Percentiles rank a stretch among this genome's conserved stretches.
phyloP scores from a whole-genome alignment of 2,113 vertebrate species.

The Sylvia atricapilla region DNA sequence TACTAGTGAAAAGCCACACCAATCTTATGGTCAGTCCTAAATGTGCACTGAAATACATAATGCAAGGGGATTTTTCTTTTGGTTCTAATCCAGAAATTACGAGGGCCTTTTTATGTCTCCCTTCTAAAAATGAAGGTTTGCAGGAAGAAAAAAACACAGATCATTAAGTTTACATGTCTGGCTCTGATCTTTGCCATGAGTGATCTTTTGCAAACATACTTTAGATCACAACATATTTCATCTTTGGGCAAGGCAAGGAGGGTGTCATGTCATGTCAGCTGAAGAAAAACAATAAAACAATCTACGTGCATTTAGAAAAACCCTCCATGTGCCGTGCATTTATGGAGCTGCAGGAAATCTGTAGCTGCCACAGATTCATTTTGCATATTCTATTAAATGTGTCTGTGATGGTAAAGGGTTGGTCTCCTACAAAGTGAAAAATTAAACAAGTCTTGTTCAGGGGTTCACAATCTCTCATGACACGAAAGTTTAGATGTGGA shows the following conservation, averaged over 20 bases:
- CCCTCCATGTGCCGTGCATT: background rate
- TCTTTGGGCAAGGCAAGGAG: constrained; percentile 11
- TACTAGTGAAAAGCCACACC: background rate
- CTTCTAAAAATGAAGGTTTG: constrained; percentile 10
- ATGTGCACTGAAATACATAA: background rate
- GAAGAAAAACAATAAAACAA: constrained; percentile 31
- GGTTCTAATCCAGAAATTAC: constrained; percentile 21
- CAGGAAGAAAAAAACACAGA: background rate
- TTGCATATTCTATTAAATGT: background rate
- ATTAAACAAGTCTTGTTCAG: background rate
- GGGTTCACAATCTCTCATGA: background rate
- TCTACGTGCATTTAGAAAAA: constrained; percentile 15
- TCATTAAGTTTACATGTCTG: constrained; percentile 2
- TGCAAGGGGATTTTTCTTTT: constrained; percentile 6
- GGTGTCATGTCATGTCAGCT: constrained; percentile 23
- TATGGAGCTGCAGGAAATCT: background rate
- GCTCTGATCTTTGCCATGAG: constrained; percentile 26
- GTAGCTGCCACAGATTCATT: background rate
- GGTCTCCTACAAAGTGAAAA: background rate
- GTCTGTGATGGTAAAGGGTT: background rate
- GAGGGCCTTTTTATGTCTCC: background rate
- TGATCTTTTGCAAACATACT: constrained; percentile 37
- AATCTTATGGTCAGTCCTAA: background rate
- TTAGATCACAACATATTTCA: constrained; percentile 23
- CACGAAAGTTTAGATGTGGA: background rate